Base-by-base conservation (phyloP, 2,113 vertebrate species). In the Piliocolobus tephrosceles region DNA sequence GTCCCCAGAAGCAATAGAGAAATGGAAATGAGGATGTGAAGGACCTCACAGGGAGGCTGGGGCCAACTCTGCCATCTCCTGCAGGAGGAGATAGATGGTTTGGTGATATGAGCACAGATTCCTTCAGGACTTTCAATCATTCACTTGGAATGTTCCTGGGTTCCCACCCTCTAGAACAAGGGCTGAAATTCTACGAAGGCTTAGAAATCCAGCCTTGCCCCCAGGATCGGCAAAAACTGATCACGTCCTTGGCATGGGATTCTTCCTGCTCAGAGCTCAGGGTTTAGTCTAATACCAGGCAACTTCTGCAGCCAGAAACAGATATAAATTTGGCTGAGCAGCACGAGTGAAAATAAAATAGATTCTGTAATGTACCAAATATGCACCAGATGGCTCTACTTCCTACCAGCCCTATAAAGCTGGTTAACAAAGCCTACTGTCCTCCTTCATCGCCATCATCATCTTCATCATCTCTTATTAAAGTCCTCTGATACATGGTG, bases 301-400 rank as follows among this genome's bases (percentile, higher is more conserved):
- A 95, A 68, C 80, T 90, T 95, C 95, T 96, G 87, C 87, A 97
- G 96, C 96, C 97, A 98, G 97, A 96, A 94, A 95, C 96, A 98
- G 91, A 98, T 93, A 97, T 93, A 97, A 97, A 97, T 89, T 96
- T 97, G 97, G 97, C 98, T 93, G 87, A 97, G 90, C 43, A 90
- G 89, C 52, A 38, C n/a, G 40, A 81, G 91, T n/a, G 27, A 94
- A 93, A 96, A 84, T 82, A 86, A 92, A 97, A 86, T 64, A 91
- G 96, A 93, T 94, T 98, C 96, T 97, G 96, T 85, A 97, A 97
- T 97, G 92, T 97, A 84, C 84, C 9, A 68, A 97, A 68, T 64
- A 57, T 94, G 97, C 97, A 97, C 89, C 98, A 98, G 97, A 98
- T 97, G 97, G 91, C 90, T 96, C 96, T 98, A 95, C 97, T 97